phyloP scores from a whole-genome alignment of 1,140 invertebrate species.

The Microplitis mediator region DNA sequence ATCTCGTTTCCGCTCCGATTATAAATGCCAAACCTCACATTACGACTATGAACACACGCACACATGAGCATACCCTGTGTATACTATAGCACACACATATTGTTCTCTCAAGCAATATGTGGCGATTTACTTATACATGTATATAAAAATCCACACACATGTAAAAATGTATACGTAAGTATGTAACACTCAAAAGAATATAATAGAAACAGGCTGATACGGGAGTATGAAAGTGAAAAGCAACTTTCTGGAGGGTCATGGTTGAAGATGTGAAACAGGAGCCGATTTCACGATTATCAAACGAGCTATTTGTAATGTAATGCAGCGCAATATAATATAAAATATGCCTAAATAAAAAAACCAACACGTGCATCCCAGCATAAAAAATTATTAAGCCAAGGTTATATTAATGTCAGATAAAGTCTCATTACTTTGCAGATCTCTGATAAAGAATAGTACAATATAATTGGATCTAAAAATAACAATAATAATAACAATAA shows the following conservation, averaged over 20 bases:
- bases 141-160: too few species aligned
- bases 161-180: background rate
- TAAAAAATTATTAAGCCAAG: too few species aligned
- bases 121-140: background rate
- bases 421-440: too few species aligned
- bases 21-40: conserved; percentile 17
- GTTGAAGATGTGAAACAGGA: conserved; percentile 42
- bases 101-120: background rate
- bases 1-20: conserved; percentile 20
- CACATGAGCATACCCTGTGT: background rate
- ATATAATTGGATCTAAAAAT: too few species aligned
- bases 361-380: too few species aligned
- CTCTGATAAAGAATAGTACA: too few species aligned
- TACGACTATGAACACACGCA: background rate
- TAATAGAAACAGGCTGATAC: conserved; percentile 36
- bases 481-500: too few species aligned
- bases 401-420: too few species aligned
- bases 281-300: conserved; percentile 22
- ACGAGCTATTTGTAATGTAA: background rate
- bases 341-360: background rate
- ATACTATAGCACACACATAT: background rate
- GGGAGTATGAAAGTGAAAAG: conserved; percentile 58
- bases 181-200: conserved; percentile 2
- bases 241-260: conserved; percentile 52
- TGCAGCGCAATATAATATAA: background rate